phyloP scores from a whole-genome alignment of 92 coral and sea anemone genomes.

The Phenganax subtilis region DNA sequence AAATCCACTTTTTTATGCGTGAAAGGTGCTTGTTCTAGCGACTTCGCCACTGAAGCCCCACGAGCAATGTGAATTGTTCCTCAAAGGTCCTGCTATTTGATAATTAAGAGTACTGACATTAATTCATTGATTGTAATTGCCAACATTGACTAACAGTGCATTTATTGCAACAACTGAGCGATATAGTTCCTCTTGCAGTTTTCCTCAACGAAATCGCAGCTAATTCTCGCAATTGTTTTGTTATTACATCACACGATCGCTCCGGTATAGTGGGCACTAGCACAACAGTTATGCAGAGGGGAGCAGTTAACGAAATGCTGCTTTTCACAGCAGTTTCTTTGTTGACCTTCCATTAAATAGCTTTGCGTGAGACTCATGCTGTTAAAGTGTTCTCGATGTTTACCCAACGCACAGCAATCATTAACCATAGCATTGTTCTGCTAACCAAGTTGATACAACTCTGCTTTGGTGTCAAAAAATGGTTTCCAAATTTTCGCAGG shows the following conservation, averaged over 20 bases:
- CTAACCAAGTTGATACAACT: background rate
- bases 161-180: background rate
- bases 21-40: no score
- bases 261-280: background rate
- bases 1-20: no score
- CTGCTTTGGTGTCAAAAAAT: background rate
- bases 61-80: no score
- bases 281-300: conserved; percentile 7
- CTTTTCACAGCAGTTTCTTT: conserved; percentile 31
- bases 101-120: background rate
- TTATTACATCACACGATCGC: background rate
- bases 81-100: no score
- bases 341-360: conserved; percentile 11
- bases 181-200: background rate
- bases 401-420: background rate
- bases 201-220: background rate
- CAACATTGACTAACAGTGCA: background rate
- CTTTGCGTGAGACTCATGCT: conserved; percentile 17
- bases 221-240: background rate
- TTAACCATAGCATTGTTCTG: background rate
- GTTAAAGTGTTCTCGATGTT: conserved; percentile 17
- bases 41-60: no score
- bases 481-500: background rate
- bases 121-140: background rate
- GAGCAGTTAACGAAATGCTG: conserved; percentile 14